Base-by-base conservation (phyloP, 1,140 invertebrate genomes). In the Aphaenogaster floridana region DNA sequence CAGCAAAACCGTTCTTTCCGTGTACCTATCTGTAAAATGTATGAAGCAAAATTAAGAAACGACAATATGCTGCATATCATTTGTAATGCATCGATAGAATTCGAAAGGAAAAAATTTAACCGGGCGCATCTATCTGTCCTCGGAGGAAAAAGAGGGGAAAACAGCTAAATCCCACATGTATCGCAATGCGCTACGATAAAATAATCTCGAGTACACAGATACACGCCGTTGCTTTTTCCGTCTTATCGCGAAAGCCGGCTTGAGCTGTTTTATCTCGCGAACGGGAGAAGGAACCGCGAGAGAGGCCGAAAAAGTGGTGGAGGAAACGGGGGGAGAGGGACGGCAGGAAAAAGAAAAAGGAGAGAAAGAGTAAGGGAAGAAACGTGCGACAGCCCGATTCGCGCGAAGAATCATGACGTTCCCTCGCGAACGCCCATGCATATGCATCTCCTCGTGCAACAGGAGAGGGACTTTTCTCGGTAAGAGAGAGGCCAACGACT, bases 371-470 rank as follows among this genome's bases (percentile, higher is more conserved):
- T 28, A n/a, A 59, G 45, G 76, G 69, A 83, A 83, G 77, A 79
- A 69, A 81, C 77, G 52, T 13, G 39, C 63, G 79, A 87, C 85
- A 71, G 78, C n/a, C 54, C 69, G 77, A 87, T 83, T 81, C 66
- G 42, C 84, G 59, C 59, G 54, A 78, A 57, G 63, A 88, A 71
- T 76, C 81, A 86, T 61, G 74, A 89, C 86, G 78, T 77, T 74
- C 15, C 52, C 52, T 5, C n/a, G 63, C 59, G 74, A 74, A 72
- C 50, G 17, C 52, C 21, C 66, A 86, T 89, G 81, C 76, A 86
- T 89, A 89, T 90, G 88, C 88, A 86, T 89, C 66, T 89, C 28
- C 42, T 68, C 28, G 59, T 50, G 87, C 61, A 68, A 80, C 68
- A 66, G 54, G 15, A 88, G 57, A 52, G 84, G 28, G 76, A 74